These are phyloP conservation scores for Poecile montanus DNA, from an alignment of 2,797 vertebrate species.

Conservation along the genomic window DNA sequence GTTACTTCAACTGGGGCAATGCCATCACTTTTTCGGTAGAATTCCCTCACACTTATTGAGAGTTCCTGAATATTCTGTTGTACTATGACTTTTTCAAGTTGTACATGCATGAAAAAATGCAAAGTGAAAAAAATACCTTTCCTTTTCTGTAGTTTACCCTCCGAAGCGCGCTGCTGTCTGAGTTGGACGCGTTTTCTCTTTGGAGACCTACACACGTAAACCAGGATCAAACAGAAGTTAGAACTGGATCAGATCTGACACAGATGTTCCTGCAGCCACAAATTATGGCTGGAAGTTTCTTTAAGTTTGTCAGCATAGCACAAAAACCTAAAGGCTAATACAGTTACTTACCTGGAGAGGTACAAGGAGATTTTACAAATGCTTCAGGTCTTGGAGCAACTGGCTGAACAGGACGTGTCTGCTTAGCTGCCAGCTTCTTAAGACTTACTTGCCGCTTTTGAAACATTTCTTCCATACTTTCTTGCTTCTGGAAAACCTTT, in stretches of 20 bases:
- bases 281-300: not conserved
- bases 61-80: not conserved
- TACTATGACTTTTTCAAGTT: not conserved
- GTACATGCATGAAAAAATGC: rapidly evolving
- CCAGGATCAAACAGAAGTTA: not conserved
- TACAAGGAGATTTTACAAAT: conserved; percentile 88
- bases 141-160: conserved; percentile 83
- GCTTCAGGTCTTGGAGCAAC: conserved; percentile 96
- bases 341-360: conserved; percentile 81
- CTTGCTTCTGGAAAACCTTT: conserved; percentile 92
- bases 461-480: conserved; percentile 95
- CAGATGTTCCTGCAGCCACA: not conserved
- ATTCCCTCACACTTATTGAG: not conserved
- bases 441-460: conserved; percentile 92
- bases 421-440: conserved; percentile 96
- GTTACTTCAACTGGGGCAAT: not conserved
- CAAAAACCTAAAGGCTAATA: not conserved
- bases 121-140: conserved; percentile 68
- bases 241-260: not conserved
- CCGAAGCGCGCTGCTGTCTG: conserved; percentile 72
- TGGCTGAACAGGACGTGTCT: conserved; percentile 93
- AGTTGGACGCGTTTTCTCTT: conserved; percentile 73
- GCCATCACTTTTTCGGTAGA: not conserved
- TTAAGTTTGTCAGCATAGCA: not conserved
- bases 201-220: conserved; percentile 64